Conservation (phyloP, 2,888 invertebrate genomes). For the Caenorhabditis sp. region DNA sequence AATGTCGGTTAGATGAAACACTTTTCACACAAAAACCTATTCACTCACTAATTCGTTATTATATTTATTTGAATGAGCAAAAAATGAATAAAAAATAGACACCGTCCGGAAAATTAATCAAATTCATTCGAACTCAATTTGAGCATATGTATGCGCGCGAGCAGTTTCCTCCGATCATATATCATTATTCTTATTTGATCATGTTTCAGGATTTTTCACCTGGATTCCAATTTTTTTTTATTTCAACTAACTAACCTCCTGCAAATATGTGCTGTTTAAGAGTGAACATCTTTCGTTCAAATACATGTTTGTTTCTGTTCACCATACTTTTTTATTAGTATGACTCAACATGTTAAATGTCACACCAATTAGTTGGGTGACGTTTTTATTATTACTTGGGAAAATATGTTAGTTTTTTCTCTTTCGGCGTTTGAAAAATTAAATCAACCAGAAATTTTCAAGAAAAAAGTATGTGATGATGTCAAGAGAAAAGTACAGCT, state of each 20-base stretch:
- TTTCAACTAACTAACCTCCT: neutral
- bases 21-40: too few relatives aligned
- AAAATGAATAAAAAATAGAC: neutral
- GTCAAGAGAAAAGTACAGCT: neutral
- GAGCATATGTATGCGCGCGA: neutral
- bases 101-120: neutral
- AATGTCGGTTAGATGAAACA: too few relatives aligned
- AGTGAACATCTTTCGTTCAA: too few relatives aligned
- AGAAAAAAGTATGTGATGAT: neutral
- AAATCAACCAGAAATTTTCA: neutral
- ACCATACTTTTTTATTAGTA: neutral
- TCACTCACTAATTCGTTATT: neutral
- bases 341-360: too few relatives aligned
- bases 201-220: neutral
- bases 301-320: neutral
- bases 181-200: neutral
- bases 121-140: neutral
- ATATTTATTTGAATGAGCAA: neutral
- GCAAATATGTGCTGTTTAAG: too few relatives aligned
- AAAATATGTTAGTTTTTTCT: neutral
- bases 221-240: neutral
- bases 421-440: neutral
- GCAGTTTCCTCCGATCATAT: neutral
- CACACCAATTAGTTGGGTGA: too few relatives aligned
- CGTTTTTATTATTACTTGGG: neutral